These are phyloP conservation scores for Leptopilina clavipes DNA, from an alignment of 1,140 invertebrate genomes.

Conservation along the genomic window DNA sequence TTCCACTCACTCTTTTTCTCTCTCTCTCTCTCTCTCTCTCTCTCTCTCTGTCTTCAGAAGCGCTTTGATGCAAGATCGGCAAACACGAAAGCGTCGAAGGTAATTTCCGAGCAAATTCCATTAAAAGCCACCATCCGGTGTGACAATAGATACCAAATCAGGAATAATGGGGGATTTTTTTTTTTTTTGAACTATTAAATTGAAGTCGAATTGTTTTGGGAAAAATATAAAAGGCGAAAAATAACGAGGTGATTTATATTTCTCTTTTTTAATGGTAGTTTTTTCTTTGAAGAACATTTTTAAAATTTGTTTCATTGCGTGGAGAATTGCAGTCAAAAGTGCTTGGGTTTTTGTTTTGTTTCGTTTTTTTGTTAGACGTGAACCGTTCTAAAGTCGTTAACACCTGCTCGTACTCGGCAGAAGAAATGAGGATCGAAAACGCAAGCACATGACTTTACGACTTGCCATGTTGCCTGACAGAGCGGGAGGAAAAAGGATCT, in stretches of 20 bases:
- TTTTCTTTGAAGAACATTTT: neutral
- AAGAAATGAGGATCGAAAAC: constrained; percentile 14
- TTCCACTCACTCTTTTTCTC: constrained; percentile 38
- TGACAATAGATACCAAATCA: neutral
- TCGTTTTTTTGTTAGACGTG: neutral
- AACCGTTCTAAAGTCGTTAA: constrained; percentile 1
- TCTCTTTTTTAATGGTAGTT: neutral
- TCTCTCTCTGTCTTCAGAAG: constrained; percentile 35
- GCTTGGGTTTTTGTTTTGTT: neutral
- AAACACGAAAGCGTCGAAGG: constrained; percentile 42
- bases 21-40: constrained; percentile 36
- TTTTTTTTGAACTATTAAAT: too few species aligned
- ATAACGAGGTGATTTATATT: too few species aligned
- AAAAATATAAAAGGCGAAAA: neutral
- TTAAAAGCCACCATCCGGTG: constrained; percentile 41
- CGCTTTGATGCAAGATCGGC: constrained; percentile 45
- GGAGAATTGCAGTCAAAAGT: neutral
- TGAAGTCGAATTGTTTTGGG: too few species aligned
- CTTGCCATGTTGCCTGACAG: constrained; percentile 22
- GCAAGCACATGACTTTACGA: constrained; percentile 22
- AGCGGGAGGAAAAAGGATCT: constrained; percentile 49
- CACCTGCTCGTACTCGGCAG: neutral
- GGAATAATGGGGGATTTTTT: too few species aligned
- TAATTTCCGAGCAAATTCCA: constrained; percentile 47
- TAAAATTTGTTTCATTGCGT: neutral